Percentiles rank a stretch among this genome's conserved stretches.
Evolutionary conservation across 2,888 invertebrate genomes (phyloP).

Genomic region (Iselma pallidipennis): DNA sequence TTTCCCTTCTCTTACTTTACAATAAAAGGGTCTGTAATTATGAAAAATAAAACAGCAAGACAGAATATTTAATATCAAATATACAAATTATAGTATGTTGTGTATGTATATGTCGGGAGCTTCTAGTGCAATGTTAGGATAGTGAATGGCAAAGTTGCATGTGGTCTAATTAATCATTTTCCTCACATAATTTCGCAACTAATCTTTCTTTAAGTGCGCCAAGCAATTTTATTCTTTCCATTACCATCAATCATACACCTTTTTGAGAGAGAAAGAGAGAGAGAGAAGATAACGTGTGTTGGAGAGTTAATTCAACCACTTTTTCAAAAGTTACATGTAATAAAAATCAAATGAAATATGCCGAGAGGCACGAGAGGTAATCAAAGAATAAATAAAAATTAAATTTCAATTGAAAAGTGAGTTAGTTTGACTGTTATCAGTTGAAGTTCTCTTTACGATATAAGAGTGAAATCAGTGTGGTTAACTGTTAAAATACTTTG

Average conservation of each 20-base stretch:
- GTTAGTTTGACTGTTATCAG: neutral
- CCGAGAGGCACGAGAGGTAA: neutral
- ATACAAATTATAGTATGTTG: neutral
- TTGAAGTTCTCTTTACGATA: neutral
- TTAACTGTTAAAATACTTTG: neutral
- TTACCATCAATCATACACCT: slow-evolving; percentile 1
- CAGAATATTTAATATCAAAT: neutral
- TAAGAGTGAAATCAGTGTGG: neutral
- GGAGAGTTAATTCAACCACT: neutral
- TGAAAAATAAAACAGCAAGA: neutral
- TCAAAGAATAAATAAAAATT: neutral
- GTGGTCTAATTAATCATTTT: neutral
- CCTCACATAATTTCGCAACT: slow-evolving; percentile 5
- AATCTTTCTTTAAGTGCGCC: slow-evolving; percentile 4
- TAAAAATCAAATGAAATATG: neutral
- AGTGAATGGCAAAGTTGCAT: neutral
- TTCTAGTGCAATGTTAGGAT: neutral
- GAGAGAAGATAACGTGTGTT: too few species aligned
- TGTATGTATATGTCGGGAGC: neutral
- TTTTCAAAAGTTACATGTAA: neutral
- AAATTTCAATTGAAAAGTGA: too few species aligned
- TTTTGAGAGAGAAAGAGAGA: neutral
- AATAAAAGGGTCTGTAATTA: too few species aligned
- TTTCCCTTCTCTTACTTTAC: too few species aligned
- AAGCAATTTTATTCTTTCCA: neutral